phyloP scores from a whole-genome alignment of 1,140 invertebrate genomes.

The Diachasmimorpha longicaudata region DNA sequence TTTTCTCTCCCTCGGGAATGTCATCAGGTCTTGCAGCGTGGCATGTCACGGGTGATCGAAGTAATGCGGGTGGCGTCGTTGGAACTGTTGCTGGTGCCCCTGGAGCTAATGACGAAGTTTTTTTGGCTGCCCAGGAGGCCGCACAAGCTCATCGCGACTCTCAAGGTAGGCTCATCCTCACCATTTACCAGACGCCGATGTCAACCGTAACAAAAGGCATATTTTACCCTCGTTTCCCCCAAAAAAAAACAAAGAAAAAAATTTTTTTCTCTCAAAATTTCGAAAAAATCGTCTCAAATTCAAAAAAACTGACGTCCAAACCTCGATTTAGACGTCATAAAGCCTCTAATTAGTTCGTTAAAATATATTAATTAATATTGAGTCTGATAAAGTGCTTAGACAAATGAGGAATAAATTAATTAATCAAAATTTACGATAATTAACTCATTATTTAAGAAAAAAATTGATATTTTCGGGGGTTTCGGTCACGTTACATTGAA shows the following conservation, averaged over 20 bases:
- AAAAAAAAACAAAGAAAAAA: no score
- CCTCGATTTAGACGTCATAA: no score
- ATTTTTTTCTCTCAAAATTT: no score
- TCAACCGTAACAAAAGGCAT: constrained; percentile 56
- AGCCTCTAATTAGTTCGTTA: no score
- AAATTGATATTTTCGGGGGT: not conserved
- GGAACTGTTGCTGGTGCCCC: constrained; percentile 54
- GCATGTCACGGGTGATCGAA: constrained; percentile 71
- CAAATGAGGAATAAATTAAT: not conserved
- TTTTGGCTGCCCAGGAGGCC: constrained; percentile 74
- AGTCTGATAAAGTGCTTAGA: not conserved
- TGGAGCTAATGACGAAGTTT: constrained; percentile 69
- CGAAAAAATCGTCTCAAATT: no score
- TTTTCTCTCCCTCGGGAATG: not conserved
- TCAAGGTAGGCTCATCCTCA: constrained; percentile 72
- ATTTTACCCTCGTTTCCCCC: constrained; percentile 28
- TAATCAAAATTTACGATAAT: no score
- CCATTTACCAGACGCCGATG: constrained; percentile 50
- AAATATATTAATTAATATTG: not conserved
- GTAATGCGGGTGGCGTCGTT: constrained; percentile 61
- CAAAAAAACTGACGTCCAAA: no score
- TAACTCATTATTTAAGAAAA: no score
- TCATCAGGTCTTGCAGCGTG: constrained; percentile 59
- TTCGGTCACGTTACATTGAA: no score
- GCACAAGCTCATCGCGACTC: constrained; percentile 75